Conservation (phyloP, 2,797 vertebrate genomes). For the Neomorphus geoffroyi region DNA sequence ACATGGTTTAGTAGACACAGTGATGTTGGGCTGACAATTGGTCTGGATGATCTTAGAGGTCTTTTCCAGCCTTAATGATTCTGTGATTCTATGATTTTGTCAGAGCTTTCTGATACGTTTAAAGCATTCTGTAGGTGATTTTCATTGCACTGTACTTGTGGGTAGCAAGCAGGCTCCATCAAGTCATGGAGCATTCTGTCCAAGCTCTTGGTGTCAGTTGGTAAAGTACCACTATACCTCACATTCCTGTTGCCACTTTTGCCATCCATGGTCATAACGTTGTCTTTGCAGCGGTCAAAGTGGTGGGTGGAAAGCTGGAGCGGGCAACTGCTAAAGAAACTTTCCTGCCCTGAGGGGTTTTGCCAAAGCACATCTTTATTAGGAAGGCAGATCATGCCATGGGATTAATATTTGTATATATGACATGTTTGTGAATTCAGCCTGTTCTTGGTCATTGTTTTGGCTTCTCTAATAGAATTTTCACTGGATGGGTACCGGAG, state of each 20-base stretch:
- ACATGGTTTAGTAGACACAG: too few relatives aligned
- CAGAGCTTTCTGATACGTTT: too few relatives aligned
- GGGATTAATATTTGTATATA: conserved; percentile 59
- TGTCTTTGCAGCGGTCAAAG: background rate
- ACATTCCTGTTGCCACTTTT: background rate
- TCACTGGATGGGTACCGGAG: conserved; percentile 68
- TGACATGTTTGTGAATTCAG: conserved; percentile 65
- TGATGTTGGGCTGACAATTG: too few relatives aligned
- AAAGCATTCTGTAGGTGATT: too few relatives aligned
- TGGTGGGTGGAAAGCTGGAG: background rate
- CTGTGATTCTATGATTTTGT: too few relatives aligned
- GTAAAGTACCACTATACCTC: background rate
- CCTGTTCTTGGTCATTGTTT: conserved; percentile 71
- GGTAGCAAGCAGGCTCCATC: too few relatives aligned
- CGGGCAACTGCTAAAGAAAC: background rate
- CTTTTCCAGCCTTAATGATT: too few relatives aligned
- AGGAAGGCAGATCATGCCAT: conserved; percentile 18
- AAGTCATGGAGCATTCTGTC: too few relatives aligned
- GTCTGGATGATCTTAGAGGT: too few relatives aligned
- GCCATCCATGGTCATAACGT: background rate
- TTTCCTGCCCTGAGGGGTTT: background rate
- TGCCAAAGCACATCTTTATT: background rate
- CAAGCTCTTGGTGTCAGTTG: too few relatives aligned
- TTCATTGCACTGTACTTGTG: too few relatives aligned
- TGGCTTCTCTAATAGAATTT: conserved; percentile 60